Evolutionary conservation across 2,888 invertebrate species (phyloP).

Genomic region (Tachina lurida): DNA sequence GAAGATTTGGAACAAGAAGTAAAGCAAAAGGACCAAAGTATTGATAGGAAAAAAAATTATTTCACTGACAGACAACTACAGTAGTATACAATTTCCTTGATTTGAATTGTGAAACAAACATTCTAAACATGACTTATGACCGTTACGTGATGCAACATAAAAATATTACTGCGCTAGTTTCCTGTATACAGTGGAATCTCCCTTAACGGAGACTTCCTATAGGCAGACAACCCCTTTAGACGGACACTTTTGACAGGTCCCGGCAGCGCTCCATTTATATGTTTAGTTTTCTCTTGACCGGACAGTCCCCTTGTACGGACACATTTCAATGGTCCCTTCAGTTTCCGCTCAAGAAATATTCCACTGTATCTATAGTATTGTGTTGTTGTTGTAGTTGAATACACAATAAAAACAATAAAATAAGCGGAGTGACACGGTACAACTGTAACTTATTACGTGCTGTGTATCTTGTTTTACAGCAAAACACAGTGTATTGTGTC

Average conservation of each 20-base stretch:
- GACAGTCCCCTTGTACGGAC: too few species aligned
- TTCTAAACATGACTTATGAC: constrained; percentile 82
- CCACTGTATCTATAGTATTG: not conserved
- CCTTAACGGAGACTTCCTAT: too few species aligned
- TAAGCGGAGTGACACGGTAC: constrained; percentile 29
- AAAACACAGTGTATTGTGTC: constrained; percentile 37
- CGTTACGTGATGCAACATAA: constrained; percentile 82
- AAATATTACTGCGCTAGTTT: constrained; percentile 77
- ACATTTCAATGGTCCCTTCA: too few species aligned
- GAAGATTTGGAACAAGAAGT: constrained; percentile 27
- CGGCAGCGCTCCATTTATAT: too few species aligned
- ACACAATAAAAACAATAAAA: constrained; percentile 19
- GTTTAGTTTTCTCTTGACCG: too few species aligned
- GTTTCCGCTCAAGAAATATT: too few species aligned
- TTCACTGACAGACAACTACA: constrained; percentile 60
- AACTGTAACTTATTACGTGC: constrained; percentile 50
- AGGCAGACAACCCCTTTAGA: too few species aligned
- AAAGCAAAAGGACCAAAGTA: constrained; percentile 20
- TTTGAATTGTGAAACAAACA: constrained; percentile 77
- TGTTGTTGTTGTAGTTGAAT: constrained; percentile 18
- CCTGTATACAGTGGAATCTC: too few species aligned
- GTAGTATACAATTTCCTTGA: constrained; percentile 68
- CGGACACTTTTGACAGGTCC: too few species aligned
- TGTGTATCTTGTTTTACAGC: constrained; percentile 4
- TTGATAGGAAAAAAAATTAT: constrained; percentile 19